These are phyloP conservation scores for Zonotrichia leucophrys DNA, from an alignment of 2,113 vertebrate species.

Conservation along the genomic window DNA sequence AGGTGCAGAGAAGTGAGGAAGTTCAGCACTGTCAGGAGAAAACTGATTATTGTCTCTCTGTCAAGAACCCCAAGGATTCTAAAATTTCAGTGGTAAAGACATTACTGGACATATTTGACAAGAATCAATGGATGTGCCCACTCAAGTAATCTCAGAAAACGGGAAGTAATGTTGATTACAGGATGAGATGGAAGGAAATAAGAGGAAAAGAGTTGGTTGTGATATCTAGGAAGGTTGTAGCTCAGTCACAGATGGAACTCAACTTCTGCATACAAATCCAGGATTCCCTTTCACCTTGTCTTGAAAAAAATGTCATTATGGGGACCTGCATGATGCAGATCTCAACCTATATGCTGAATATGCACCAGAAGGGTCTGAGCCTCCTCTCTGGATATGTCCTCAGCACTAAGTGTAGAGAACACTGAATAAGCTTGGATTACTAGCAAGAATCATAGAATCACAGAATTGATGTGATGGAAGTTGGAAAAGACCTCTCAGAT, in stretches of 20 bases:
- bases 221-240: background rate
- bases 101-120: background rate
- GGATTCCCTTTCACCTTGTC: background rate
- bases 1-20: background rate
- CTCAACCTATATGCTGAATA: fast-evolving
- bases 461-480: background rate
- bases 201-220: background rate
- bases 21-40: background rate
- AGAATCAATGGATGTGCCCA: background rate
- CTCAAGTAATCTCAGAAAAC: background rate
- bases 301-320: background rate
- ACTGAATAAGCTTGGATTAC: background rate
- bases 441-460: background rate
- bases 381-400: background rate
- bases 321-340: background rate
- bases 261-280: background rate
- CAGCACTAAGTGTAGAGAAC: background rate
- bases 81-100: background rate
- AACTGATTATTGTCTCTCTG: background rate
- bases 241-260: background rate
- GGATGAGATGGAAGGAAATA: background rate
- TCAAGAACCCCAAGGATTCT: background rate
- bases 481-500: background rate
- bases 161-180: background rate
- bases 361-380: background rate